These are phyloP conservation scores for Corythaixoides concolor DNA, from an alignment of 2,113 vertebrate species.

Conservation along the genomic window DNA sequence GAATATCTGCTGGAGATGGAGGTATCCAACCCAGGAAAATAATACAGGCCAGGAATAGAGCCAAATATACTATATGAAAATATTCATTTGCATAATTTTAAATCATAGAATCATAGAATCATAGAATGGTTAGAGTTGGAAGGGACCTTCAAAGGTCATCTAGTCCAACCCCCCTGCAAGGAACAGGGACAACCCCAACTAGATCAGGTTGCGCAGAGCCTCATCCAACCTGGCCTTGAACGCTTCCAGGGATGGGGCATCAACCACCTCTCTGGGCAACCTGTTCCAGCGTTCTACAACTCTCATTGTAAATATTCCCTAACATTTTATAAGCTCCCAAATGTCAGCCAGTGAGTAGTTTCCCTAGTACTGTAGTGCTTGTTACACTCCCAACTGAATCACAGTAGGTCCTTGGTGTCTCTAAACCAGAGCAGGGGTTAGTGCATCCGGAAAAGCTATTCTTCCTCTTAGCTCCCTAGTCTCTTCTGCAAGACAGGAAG, in stretches of 20 bases:
- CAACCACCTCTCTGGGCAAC: too few relatives aligned
- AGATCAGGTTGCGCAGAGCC: too few relatives aligned
- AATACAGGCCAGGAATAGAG: conserved; percentile 49
- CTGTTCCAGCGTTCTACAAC: too few relatives aligned
- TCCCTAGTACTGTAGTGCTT: neutral
- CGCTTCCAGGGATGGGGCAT: too few relatives aligned
- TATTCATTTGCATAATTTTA: conserved; percentile 68
- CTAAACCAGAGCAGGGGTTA: conserved; percentile 40
- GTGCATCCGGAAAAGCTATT: neutral
- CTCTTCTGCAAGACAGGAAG: neutral
- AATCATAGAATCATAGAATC: too few relatives aligned
- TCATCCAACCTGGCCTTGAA: too few relatives aligned
- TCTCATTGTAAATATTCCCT: conserved; percentile 69
- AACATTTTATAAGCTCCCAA: conserved; percentile 57
- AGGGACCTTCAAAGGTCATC: too few relatives aligned
- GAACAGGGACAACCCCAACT: too few relatives aligned
- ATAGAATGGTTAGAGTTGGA: too few relatives aligned
- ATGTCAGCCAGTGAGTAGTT: conserved; percentile 63
- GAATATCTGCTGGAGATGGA: conserved; percentile 42
- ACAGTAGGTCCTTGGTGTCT: conserved; percentile 41
- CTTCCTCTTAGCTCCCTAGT: neutral
- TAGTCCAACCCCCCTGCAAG: too few relatives aligned
- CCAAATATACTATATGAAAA: conserved; percentile 50
- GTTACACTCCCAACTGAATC: conserved; percentile 46
- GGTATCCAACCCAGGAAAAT: conserved; percentile 36